A percentile compares a stretch with the other conserved stretches of the same genome.
Conservation (phyloP, 2,888 invertebrate genomes). For the Slavum lentiscoides region DNA sequence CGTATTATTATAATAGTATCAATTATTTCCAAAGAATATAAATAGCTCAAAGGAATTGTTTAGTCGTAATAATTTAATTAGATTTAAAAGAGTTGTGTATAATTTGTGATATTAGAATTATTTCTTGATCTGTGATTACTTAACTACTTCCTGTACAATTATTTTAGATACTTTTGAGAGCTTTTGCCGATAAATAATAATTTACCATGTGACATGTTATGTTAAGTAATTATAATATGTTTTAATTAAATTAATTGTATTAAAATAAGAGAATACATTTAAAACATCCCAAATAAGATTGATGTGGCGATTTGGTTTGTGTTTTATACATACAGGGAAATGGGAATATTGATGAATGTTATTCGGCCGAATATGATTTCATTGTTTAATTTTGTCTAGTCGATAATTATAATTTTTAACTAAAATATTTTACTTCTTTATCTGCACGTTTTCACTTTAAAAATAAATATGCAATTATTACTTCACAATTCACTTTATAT, state of each 20-base stretch:
- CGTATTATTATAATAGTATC: neutral
- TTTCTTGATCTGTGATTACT: slow-evolving; percentile 51
- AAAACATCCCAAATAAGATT: neutral
- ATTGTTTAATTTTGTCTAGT: neutral
- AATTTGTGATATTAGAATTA: slow-evolving; percentile 52
- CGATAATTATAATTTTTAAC: neutral
- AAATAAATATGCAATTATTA: slow-evolving; percentile 6
- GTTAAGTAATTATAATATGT: neutral
- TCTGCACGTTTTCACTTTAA: neutral
- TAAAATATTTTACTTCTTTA: neutral
- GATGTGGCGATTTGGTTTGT: neutral
- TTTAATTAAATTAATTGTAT: slow-evolving; percentile 19
- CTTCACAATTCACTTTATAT: neutral
- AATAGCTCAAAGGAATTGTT: slow-evolving; percentile 46
- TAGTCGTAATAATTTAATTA: slow-evolving; percentile 23
- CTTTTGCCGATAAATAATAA: slow-evolving; percentile 23
- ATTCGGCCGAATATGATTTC: neutral
- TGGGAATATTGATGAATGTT: slow-evolving; percentile 12
- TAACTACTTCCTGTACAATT: slow-evolving; percentile 37
- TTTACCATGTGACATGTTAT: slow-evolving; percentile 16
- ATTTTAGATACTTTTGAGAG: slow-evolving; percentile 34
- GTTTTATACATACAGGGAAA: slow-evolving; percentile 18
- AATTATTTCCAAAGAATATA: neutral
- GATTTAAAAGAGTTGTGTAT: slow-evolving; percentile 28
- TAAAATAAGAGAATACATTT: neutral